Percentiles rank a stretch among this genome's conserved stretches.
Conservation (phyloP, 2,797 vertebrate genomes). For the Apodemus agrarius region DNA sequence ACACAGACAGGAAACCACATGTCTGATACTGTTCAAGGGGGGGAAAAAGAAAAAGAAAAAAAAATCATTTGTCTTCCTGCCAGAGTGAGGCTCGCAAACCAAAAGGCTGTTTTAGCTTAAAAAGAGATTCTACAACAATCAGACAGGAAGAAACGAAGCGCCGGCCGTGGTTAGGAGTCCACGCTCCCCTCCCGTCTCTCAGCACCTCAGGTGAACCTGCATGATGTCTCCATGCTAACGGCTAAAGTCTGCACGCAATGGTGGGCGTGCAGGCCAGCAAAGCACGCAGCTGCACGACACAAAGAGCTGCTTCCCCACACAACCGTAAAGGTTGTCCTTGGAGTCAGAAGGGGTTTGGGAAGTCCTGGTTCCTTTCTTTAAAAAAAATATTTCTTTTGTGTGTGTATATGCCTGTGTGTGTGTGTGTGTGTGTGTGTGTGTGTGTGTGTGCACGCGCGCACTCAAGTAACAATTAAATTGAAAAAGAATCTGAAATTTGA, state of each 20-base stretch:
- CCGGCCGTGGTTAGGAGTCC: slow-evolving; percentile 9
- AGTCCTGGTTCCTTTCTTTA: slow-evolving; percentile 24
- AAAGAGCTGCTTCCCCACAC: not conserved
- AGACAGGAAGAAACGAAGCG: not conserved
- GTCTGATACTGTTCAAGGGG: slow-evolving; percentile 91
- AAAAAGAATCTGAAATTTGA: not conserved
- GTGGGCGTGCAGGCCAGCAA: not conserved
- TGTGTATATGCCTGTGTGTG: not conserved
- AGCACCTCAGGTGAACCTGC: not conserved
- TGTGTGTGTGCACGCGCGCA: not conserved
- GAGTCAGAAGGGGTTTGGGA: slow-evolving; percentile 50
- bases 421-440: not conserved
- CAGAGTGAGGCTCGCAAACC: slow-evolving; percentile 86
- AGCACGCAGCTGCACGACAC: fast-evolving
- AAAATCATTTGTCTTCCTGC: slow-evolving; percentile 89
- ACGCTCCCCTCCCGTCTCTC: not conserved
- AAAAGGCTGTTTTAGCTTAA: slow-evolving; percentile 88
- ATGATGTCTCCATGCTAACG: fast-evolving
- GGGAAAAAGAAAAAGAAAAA: slow-evolving; percentile 68
- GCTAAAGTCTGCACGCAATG: not conserved
- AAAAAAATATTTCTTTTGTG: not conserved
- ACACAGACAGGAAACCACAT: slow-evolving; percentile 98
- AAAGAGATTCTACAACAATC: slow-evolving; percentile 81
- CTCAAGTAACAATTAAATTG: not conserved
- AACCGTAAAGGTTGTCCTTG: not conserved